Conservation (phyloP, 2,797 vertebrate species). For the Hyperoplus immaculatus region DNA sequence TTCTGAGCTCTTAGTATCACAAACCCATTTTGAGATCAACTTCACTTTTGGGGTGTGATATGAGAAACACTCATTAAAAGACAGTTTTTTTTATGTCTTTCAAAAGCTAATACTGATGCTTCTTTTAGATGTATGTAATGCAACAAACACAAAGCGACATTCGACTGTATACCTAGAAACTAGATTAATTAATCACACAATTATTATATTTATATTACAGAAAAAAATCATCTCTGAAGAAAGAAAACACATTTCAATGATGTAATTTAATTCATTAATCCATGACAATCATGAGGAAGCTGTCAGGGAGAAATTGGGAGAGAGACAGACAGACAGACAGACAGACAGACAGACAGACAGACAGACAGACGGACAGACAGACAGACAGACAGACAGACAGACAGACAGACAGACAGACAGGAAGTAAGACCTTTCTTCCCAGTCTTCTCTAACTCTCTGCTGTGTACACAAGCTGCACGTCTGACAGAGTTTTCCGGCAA, state of each 20-base stretch:
- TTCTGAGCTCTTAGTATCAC: background rate
- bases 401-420: conserved; percentile 41
- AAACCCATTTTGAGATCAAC: too few species aligned
- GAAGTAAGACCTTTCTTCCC: conserved; percentile 38
- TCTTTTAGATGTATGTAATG: too few species aligned
- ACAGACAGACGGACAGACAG: background rate
- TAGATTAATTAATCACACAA: too few species aligned
- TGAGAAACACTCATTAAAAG: too few species aligned
- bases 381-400: conserved; percentile 1
- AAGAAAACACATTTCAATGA: background rate
- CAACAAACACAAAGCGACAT: too few species aligned
- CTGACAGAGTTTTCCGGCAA: conserved; percentile 76
- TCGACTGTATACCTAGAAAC: too few species aligned
- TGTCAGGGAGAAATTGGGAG: background rate
- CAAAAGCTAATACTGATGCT: too few species aligned
- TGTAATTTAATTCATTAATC: background rate
- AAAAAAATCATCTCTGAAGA: background rate
- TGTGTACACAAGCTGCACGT: conserved; percentile 74
- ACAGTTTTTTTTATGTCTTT: too few species aligned
- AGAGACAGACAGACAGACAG: background rate
- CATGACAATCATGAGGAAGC: background rate
- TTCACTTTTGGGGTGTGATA: too few species aligned
- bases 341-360: background rate
- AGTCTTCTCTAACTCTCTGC: conserved; percentile 61
- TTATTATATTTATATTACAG: too few species aligned